A percentile compares a stretch with the other conserved stretches of the same genome.
phyloP scores from a whole-genome alignment of 2,888 invertebrate genomes.

The Monopis laevigella region DNA sequence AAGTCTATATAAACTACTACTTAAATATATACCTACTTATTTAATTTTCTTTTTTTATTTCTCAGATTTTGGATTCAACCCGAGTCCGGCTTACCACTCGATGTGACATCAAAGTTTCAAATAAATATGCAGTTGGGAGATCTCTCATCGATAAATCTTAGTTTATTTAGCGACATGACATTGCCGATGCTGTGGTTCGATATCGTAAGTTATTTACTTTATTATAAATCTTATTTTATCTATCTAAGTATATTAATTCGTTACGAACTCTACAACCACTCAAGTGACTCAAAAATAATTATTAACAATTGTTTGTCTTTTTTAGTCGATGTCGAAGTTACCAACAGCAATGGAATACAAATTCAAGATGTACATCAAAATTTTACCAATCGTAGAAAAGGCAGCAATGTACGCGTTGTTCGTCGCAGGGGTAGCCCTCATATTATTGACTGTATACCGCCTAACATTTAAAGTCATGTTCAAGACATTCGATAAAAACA shows the following conservation, averaged over 20 bases:
- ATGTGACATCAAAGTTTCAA: constrained; percentile 83
- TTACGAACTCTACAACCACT: no score
- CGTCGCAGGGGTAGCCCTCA: constrained; percentile 54
- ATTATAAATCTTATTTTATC: no score
- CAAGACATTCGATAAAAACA: constrained; percentile 30
- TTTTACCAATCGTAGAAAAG: constrained; percentile 72
- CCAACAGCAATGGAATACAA: constrained; percentile 69
- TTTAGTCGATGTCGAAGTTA: constrained; percentile 75
- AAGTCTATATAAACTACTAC: background rate
- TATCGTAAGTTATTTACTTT: constrained; percentile 86
- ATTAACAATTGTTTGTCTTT: constrained; percentile 19
- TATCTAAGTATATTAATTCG: no score
- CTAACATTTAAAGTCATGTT: constrained; percentile 56
- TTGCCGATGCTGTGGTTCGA: constrained; percentile 90
- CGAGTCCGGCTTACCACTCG: constrained; percentile 80
- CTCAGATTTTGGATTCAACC: constrained; percentile 84
- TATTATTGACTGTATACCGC: constrained; percentile 55
- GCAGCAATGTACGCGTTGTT: constrained; percentile 64
- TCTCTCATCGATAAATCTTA: constrained; percentile 72
- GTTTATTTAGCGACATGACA: constrained; percentile 74
- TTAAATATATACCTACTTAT: background rate
- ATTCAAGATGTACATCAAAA: constrained; percentile 78
- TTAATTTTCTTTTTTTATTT: constrained; percentile 1
- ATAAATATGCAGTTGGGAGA: constrained; percentile 86
- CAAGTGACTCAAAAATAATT: background rate